Percentiles rank a stretch among this genome's conserved stretches.
phyloP scores from a whole-genome alignment of 2,113 vertebrate genomes.

The Tiliqua scincoides region DNA sequence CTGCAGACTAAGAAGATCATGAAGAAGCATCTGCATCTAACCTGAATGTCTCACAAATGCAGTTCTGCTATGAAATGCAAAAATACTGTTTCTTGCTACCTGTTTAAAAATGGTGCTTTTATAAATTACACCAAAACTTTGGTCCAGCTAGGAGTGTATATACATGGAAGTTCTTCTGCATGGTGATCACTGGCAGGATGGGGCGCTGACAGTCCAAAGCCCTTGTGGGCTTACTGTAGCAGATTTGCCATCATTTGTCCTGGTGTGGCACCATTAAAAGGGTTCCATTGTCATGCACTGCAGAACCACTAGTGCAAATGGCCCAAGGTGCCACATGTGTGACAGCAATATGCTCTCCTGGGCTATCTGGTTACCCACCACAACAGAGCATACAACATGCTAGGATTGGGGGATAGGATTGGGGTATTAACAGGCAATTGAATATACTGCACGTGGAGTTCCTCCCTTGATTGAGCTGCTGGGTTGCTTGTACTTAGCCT shows the following conservation, averaged over 20 bases:
- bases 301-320: too few species aligned
- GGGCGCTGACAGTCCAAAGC: neutral
- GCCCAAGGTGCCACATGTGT: too few species aligned
- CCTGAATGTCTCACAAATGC: fast-evolving
- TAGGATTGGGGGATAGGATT: too few species aligned
- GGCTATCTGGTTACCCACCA: too few species aligned
- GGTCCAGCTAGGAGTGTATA: neutral
- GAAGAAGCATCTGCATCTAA: constrained; percentile 37
- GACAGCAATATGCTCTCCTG: too few species aligned
- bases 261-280: too few species aligned
- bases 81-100: neutral
- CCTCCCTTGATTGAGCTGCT: neutral
- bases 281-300: too few species aligned
- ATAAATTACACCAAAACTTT: neutral
- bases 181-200: neutral
- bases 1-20: constrained; percentile 14
- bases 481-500: neutral
- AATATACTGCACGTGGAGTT: too few species aligned
- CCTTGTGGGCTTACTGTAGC: too few species aligned
- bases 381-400: too few species aligned
- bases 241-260: too few species aligned
- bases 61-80: neutral
- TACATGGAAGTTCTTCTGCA: neutral
- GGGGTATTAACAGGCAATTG: too few species aligned
- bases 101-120: neutral